A percentile compares a stretch with the other conserved stretches of the same genome.
phyloP scores from a whole-genome alignment of 2,888 invertebrate species.

The Drosophila algonquin region DNA sequence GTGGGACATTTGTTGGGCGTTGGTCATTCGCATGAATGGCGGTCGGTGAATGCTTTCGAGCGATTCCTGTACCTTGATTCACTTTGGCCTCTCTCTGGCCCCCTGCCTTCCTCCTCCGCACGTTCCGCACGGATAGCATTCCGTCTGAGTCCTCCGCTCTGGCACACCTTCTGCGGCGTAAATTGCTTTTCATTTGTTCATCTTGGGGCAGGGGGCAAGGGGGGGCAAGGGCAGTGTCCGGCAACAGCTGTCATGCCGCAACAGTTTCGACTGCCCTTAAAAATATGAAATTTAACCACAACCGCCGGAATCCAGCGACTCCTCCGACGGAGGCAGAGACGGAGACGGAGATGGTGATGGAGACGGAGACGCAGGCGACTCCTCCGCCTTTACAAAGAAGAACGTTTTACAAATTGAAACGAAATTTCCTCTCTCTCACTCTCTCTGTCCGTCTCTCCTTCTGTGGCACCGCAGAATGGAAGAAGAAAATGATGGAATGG shows the following conservation, averaged over 20 bases:
- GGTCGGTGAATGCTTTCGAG: slow-evolving; percentile 53
- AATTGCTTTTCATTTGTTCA: slow-evolving; percentile 76
- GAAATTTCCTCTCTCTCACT: slow-evolving; percentile 49
- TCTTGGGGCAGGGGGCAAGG: not conserved
- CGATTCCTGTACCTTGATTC: slow-evolving; percentile 59
- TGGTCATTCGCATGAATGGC: slow-evolving; percentile 51
- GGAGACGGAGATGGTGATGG: not conserved
- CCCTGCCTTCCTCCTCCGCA: not conserved
- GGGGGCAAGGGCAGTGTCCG: slow-evolving; percentile 30
- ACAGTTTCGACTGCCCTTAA: slow-evolving; percentile 43
- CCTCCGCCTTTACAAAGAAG: slow-evolving; percentile 48
- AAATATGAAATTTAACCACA: slow-evolving; percentile 63
- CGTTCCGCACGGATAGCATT: not conserved
- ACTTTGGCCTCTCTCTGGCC: slow-evolving; percentile 33
- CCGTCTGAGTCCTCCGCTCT: slow-evolving; percentile 7
- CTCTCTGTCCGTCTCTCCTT: too few species aligned
- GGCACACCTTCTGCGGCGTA: slow-evolving; percentile 50
- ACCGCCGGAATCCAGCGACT: slow-evolving; percentile 3
- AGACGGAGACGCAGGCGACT: not conserved
- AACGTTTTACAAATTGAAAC: slow-evolving; percentile 71
- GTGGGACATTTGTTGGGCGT: slow-evolving; percentile 21
- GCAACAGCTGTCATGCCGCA: slow-evolving; percentile 67
- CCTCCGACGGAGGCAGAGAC: not conserved
- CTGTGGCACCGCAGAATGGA: slow-evolving; percentile 32
- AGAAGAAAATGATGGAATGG: slow-evolving; percentile 50